Conservation (phyloP, 2,113 vertebrate genomes). For the Pao palembangensis region DNA sequence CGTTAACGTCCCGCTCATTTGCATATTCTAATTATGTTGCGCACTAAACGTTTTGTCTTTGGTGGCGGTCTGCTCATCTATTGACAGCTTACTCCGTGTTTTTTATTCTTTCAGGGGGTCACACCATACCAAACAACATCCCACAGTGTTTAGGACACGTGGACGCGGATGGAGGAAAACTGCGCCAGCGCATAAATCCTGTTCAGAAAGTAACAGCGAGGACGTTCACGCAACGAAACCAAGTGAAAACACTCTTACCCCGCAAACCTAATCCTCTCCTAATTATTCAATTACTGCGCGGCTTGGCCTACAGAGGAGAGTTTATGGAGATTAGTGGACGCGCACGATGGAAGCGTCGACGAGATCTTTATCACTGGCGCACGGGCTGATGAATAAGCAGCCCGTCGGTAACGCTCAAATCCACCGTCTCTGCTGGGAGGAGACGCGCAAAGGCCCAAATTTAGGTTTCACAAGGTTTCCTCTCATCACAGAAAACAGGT, state of each 20-base stretch:
- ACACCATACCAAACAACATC: constrained; percentile 47
- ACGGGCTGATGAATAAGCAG: constrained; percentile 74
- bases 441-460: too few relatives aligned
- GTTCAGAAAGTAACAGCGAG: constrained; percentile 27
- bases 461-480: too few relatives aligned
- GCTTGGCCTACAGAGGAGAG: constrained; percentile 81
- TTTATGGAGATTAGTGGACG: constrained; percentile 94
- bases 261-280: constrained; percentile 43
- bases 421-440: background rate
- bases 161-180: background rate
- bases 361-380: constrained; percentile 54
- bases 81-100: constrained; percentile 48
- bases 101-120: constrained; percentile 33
- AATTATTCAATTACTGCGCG: constrained; percentile 72
- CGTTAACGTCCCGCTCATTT: constrained; percentile 49
- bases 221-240: background rate
- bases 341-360: constrained; percentile 70
- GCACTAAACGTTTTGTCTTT: constrained; percentile 52
- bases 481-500: too few relatives aligned
- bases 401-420: constrained; percentile 23
- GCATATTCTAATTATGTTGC: constrained; percentile 68
- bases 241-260: constrained; percentile 18
- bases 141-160: constrained; percentile 64
- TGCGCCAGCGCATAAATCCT: constrained; percentile 5
- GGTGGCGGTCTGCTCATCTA: constrained; percentile 54